phyloP scores from a whole-genome alignment of 2,888 invertebrate species.

The Agonopterix heracliana region DNA sequence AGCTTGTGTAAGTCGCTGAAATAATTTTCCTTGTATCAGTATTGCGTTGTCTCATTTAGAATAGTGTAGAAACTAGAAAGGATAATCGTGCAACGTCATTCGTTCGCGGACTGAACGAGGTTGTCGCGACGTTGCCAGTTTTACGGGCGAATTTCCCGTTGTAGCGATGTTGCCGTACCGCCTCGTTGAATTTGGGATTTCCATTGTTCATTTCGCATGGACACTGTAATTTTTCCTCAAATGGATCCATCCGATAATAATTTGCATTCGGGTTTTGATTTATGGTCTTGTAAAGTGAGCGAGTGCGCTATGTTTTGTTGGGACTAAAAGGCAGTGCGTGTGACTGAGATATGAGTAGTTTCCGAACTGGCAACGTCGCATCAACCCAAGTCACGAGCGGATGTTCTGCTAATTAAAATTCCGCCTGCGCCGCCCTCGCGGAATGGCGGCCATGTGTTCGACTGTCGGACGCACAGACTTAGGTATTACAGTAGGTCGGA shows the following conservation, averaged over 20 bases:
- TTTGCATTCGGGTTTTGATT: constrained; percentile 34
- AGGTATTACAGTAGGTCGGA: no score
- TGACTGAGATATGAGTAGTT: constrained; percentile 45
- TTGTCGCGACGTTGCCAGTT: constrained; percentile 69
- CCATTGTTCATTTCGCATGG: constrained; percentile 46
- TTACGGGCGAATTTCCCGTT: constrained; percentile 60
- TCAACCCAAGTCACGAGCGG: constrained; percentile 68
- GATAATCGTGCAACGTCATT: constrained; percentile 71
- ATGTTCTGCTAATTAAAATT: constrained; percentile 77
- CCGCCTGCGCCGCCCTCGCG: constrained; percentile 76
- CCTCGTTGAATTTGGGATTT: constrained; percentile 46
- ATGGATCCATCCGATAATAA: constrained; percentile 37
- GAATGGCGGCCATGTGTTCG: constrained; percentile 74
- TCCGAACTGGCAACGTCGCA: constrained; percentile 65
- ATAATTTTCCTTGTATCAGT: constrained; percentile 63
- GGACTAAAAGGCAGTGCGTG: constrained; percentile 28
- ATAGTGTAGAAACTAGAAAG: constrained; percentile 70
- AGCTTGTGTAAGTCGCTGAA: constrained; percentile 58
- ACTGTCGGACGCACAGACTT: constrained; percentile 65
- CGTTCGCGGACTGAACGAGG: constrained; percentile 54
- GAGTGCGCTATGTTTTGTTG: constrained; percentile 23
- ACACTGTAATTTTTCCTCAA: constrained; percentile 23
- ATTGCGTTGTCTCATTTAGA: constrained; percentile 65
- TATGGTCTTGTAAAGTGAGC: constrained; percentile 32
- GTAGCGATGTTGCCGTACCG: constrained; percentile 58